Evolutionary conservation across 2,888 invertebrate species (phyloP), one percentile per base, ranked within the genome.

Genomic region (Linnaemya vulpina): DNA sequence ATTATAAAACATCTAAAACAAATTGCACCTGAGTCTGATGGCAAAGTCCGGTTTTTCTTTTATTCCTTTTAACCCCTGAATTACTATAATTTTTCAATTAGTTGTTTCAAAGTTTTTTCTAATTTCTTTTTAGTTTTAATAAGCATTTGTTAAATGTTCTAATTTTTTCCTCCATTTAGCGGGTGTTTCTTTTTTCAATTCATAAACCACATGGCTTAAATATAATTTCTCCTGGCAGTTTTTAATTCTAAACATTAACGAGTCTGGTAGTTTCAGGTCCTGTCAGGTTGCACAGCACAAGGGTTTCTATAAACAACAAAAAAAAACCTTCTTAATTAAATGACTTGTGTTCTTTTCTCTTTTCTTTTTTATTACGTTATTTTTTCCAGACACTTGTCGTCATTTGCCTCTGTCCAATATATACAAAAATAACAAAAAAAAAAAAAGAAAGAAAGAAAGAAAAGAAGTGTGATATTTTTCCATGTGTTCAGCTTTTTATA

Each of bases 1-100:
- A 76, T 82, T 83, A 77, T 71, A 65, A 77, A 76, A 74, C 71
- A 73, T 60, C 65, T 65, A 49, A 89, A 90, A 89, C 91, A 91
- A 91, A 91, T 91, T 91, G 91, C 91, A 91, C 91, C 91, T 91
- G 91, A 91, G 89, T 88, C 88, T 62, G 30, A 51, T 70, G 38
- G 11, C 17, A 22, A 65, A 20, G 10, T 30, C 20, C 20, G 17
- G 51, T 75, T 73, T 35, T 79, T 35, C 46, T 58, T n/a, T 46
- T n/a, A 8, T 79, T 65, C n/a, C 22, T 15, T 80, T 74, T 76
- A 74, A 84, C 76, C 77, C 80, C 74, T 70, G 43, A 67, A 63
- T 67, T 22, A 62, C 86, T 86, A 87, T 88, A 88, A 87, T 87
- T 88, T 88, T 87, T 87, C 88, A 88, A 88, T 88, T 88, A 88